Conservation (phyloP, 1,140 invertebrate species). For the Paraescarpia echinospica region DNA sequence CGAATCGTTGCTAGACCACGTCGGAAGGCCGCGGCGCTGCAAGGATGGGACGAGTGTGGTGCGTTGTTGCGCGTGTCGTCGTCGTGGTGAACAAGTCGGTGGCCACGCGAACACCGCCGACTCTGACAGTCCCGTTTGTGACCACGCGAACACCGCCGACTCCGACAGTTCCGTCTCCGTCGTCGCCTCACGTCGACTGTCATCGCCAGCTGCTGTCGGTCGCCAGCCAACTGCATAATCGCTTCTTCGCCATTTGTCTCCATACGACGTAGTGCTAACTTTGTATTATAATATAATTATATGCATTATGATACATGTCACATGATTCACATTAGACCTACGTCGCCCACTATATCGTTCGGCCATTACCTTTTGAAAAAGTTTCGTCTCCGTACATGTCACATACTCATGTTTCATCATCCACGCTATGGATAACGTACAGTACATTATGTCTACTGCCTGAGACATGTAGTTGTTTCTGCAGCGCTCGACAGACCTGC, state of each 20-base stretch:
- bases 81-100: background rate
- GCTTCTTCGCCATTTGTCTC: background rate
- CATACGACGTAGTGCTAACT: background rate
- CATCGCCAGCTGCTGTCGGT: background rate
- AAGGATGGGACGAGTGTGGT: background rate
- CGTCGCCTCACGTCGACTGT: background rate
- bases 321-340: no score
- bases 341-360: no score
- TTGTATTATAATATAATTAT: background rate
- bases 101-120: background rate
- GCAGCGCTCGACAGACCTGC: background rate
- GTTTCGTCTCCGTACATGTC: background rate
- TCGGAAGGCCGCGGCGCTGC: background rate
- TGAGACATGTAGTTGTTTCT: background rate
- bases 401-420: background rate
- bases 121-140: no score
- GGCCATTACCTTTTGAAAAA: background rate
- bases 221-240: background rate
- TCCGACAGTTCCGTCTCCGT: background rate
- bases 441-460: background rate
- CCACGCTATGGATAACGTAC: background rate
- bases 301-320: no score
- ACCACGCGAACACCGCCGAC: no score
- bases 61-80: background rate
- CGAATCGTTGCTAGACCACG: background rate